Evolutionary conservation across 2,888 invertebrate species (phyloP), one percentile per base, ranked within the genome.

Genomic region (Heliconius charithonia): DNA sequence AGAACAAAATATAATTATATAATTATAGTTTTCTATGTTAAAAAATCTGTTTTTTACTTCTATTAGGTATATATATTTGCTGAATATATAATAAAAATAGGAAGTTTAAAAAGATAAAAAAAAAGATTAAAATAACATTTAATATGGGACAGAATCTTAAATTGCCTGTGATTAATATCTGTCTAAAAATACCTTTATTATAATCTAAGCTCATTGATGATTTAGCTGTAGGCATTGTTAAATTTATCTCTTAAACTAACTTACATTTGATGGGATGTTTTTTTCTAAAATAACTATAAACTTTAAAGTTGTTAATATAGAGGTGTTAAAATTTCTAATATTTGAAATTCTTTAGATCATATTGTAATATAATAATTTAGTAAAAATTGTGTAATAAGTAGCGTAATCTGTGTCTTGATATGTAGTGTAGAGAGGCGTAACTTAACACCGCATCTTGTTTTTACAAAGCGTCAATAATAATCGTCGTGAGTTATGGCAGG

Each of bases 221-320:
- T 72, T 82, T 80, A 78, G 86, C 86, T 82, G 73, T 81, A 80
- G 84, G 85, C 83, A 74, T 82, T 80, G 79, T 83, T 82, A 73
- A 65, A 84, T 83, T 81, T 81, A 83, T 84, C 81, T 83, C 63
- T 83, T 83, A 83, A 84, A 85, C 84, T 84, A 84, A 84, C 84
- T 85, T 76, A 79, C 66, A 76, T 79, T 82, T 81, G 41, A 79
- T 63, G 63, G 45, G 81, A 82, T 81, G 27, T 79, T 78, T 76
- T 81, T 78, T 83, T 81, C 77, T 78, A 77, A 81, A 81, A 82
- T 75, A 77, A 79, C 78, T 80, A 79, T 78, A 79, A 75, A 79
- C 75, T 80, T 82, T 82, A 81, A 80, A 70, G 29, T 66, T 27
- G 27, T 65, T 77, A 77, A 73, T 76, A 71, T 51, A n/a, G 62